These are phyloP conservation scores for Dastarcus helophoroides DNA, from an alignment of 2,888 invertebrate genomes.

Conservation along the genomic window DNA sequence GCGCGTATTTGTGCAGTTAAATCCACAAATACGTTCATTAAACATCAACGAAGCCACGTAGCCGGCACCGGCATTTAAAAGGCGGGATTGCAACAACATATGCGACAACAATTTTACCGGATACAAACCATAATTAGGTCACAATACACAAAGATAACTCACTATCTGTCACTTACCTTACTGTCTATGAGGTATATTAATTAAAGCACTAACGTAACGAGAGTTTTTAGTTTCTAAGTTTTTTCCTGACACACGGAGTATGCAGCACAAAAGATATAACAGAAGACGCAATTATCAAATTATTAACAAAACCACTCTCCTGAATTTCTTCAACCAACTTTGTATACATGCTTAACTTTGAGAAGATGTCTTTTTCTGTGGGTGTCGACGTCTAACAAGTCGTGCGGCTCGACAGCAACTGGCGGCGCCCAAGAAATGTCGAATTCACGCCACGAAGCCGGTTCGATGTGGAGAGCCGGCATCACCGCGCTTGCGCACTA, in stretches of 20 bases:
- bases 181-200: conserved; percentile 28
- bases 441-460: too few relatives aligned
- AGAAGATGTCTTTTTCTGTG: conserved; percentile 12
- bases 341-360: conserved; percentile 36
- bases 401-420: background rate
- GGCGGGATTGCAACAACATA: conserved; percentile 5
- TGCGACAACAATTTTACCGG: conserved; percentile 4
- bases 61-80: too few relatives aligned
- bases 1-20: too few relatives aligned
- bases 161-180: conserved; percentile 24
- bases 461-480: too few relatives aligned
- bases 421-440: background rate
- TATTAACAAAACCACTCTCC: conserved; percentile 35
- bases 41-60: too few relatives aligned
- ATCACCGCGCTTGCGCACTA: too few relatives aligned
- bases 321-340: conserved; percentile 34
- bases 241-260: conserved; percentile 38
- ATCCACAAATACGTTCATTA: too few relatives aligned
- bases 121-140: conserved; percentile 2
- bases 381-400: background rate
- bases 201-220: conserved; percentile 25
- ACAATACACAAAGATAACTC: conserved; percentile 5
- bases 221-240: conserved; percentile 25
- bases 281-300: conserved; percentile 30
- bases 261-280: conserved; percentile 33